Percentiles rank a stretch among this genome's conserved stretches.
Conservation (phyloP, 2,797 vertebrate species). For the Anomalospiza imberbis region DNA sequence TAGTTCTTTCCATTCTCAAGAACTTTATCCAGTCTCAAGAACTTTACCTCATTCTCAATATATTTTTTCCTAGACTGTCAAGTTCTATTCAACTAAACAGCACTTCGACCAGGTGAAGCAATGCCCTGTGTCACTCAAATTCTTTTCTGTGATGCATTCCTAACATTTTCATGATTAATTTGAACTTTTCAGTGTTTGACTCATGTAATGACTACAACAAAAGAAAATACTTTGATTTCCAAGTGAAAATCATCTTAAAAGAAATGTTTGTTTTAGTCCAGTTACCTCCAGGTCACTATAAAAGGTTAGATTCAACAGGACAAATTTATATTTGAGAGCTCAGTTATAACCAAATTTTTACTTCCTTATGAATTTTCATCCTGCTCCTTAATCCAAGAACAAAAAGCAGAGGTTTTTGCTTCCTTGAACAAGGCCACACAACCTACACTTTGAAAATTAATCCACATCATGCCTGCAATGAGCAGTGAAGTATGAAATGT, state of each 20-base stretch:
- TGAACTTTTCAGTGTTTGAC: background rate
- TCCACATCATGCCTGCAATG: background rate
- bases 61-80: background rate
- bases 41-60: background rate
- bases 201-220: background rate
- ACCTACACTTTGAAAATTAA: background rate
- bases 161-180: background rate
- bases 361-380: background rate
- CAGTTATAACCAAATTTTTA: background rate
- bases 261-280: background rate
- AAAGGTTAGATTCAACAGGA: background rate
- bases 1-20: background rate
- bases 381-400: background rate
- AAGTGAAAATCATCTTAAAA: background rate
- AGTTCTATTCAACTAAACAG: slow-evolving; percentile 15
- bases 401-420: background rate
- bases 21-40: background rate
- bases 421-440: background rate
- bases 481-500: background rate
- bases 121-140: background rate
- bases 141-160: background rate
- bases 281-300: background rate
- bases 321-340: background rate
- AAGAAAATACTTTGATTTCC: background rate
- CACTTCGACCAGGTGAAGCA: background rate